Evolutionary conservation across 2,113 vertebrate species (phyloP), one percentile per base, ranked within the genome.

Genomic region (Heterotis niloticus): DNA sequence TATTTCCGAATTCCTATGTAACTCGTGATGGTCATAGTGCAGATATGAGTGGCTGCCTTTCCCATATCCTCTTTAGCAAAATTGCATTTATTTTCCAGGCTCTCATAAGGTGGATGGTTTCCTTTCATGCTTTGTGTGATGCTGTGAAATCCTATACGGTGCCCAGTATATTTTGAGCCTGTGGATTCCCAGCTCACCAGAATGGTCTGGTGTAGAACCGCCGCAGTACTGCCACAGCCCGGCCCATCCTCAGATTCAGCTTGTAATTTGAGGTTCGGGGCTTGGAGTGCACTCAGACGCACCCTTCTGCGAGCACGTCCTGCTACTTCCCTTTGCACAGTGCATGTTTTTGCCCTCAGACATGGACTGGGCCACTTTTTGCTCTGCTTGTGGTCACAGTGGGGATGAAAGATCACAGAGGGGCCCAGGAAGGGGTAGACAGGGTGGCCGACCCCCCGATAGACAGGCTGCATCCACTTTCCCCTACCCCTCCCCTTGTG

Each of bases 221-320:
- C 83, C 81, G 81, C 83, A 86, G 86, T 87, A 85, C 69, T 88
- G 90, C 88, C 78, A 67, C 4, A 87, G 83, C 84, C 79, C 82
- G 82, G 87, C 88, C 88, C 86, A 86, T 78, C 86, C 83, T 88
- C 18, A 85, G 86, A 86, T 88, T 85, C 74, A 51, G 85, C 90
- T 92, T 91, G 87, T 92, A 91, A 92, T 92, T 91, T 91, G 90
- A 84, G 90, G 89, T 88, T 83, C 83, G 77, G 80, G 84, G 85
- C 72, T 80, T 90, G 88, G 88, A 88, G 52, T 10, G 0, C 1
- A n/a, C 82, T 84, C 87, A 88, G 83, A 87, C 81, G 34, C 54
- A 24, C 23, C 71, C 71, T 17, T 74, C 71, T 74, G 71, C 28
- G 79, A 87, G 82, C 81, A 82, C 86, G 84, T 84, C 88, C 87